Base-by-base conservation (phyloP, 2,888 invertebrate species). In the Bimastos eiseni region DNA sequence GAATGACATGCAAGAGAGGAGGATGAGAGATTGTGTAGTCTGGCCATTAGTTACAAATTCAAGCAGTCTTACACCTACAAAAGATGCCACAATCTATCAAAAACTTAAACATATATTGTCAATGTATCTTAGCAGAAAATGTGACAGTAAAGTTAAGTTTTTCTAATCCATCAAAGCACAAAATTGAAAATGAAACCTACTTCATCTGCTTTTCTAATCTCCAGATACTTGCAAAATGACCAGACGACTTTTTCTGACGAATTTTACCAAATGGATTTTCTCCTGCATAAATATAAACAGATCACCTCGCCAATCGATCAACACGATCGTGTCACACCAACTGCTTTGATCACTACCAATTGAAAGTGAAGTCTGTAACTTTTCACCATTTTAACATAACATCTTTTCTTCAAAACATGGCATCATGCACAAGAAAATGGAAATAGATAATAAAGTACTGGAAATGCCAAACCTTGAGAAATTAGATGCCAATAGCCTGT, bases 171-270 rank as follows among this genome's bases (percentile, higher is more conserved):
- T n/a, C n/a, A n/a, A n/a, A n/a, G n/a, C n/a, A n/a, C n/a, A 49
- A 49, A 49, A 21, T 49, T 30, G 70, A n/a, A 70, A n/a, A n/a
- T 70, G n/a, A 70, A 34, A 86, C 37, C 36, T 36, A 86, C 86
- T 86, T 86, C n/a, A 86, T 86, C 24, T 86, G 86, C 86, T 86
- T 86, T 37, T 86, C 86, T 86, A 86, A 86, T 86, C 86, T 86
- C 86, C 86, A 86, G 37, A 86, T 86, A 37, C 86, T 37, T 86
- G 86, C 86, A 86, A 86, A 86, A 37, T 86, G 86, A 86, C 86
- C 37, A 6, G 86, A 37, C 21, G 86, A 86, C 6, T 86, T 86
- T 36, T 86, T 86, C 17, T 36, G 86, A 34, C 86, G 86, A 86
- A 13, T 86, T 86, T 34, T 86, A 36, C 36, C 36, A 34, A 86